Evolutionary conservation across 2,113 vertebrate species (phyloP).

Genomic region (Melanerpes formicivorus): DNA sequence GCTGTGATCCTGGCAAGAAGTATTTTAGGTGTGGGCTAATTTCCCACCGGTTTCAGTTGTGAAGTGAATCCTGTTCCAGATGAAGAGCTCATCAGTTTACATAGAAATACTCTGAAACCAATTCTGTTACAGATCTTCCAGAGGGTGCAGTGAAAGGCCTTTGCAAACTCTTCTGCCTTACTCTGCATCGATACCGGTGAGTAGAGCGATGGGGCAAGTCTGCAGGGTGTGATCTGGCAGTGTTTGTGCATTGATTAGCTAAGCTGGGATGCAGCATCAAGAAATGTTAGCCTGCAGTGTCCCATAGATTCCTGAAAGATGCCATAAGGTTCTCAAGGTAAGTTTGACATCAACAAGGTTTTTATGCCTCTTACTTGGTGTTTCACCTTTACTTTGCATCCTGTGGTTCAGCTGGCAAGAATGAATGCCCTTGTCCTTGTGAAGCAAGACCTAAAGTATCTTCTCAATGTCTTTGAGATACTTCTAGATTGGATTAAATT

Average conservation of each 20-base stretch:
- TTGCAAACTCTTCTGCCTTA: slow-evolving; percentile 96
- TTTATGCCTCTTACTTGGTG: background rate
- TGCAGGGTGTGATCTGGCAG: rapidly evolving
- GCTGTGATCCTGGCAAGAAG: background rate
- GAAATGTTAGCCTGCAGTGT: background rate
- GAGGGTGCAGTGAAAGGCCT: slow-evolving; percentile 93
- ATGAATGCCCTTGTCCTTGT: background rate
- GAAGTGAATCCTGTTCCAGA: background rate
- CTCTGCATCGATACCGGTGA: slow-evolving; percentile 94
- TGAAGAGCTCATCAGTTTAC: background rate
- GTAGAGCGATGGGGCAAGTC: background rate
- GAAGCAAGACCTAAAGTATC: background rate
- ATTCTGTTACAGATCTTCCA: slow-evolving; percentile 81
- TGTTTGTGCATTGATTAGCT: background rate
- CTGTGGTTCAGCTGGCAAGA: background rate
- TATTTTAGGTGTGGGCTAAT: rapidly evolving
- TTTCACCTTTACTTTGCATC: background rate
- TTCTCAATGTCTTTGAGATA: background rate
- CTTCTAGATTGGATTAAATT: background rate
- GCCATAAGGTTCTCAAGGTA: background rate
- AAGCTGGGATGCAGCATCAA: background rate
- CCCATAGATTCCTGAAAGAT: background rate
- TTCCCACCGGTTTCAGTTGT: background rate
- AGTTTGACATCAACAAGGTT: background rate
- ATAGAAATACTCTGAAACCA: background rate